Evolutionary conservation across 23 tunicate species (phyloP).

Genomic region (Diplosoma virens): DNA sequence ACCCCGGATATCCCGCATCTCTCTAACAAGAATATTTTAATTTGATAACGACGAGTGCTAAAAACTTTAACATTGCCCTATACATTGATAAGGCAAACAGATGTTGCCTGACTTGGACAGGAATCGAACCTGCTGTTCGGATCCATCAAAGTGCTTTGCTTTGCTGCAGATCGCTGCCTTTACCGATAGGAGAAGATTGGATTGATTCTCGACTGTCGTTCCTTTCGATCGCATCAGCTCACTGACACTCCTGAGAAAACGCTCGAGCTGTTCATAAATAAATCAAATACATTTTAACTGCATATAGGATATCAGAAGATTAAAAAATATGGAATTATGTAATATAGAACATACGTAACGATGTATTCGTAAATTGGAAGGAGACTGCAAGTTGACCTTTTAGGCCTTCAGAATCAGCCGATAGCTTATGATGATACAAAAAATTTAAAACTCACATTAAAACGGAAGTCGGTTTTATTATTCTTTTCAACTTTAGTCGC

Average conservation of each 20-base stretch:
- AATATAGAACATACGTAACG: neutral
- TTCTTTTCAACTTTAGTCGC: neutral
- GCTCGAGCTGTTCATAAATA: neutral
- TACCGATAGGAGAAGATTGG: constrained; percentile 14
- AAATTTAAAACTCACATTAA: constrained; percentile 23
- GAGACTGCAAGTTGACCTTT: no score
- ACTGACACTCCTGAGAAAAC: constrained; percentile 3
- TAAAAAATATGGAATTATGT: neutral
- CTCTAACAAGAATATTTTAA: neutral
- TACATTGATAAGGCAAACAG: no score
- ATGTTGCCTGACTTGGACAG: no score
- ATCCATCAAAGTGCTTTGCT: constrained; percentile 57
- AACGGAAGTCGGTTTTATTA: neutral
- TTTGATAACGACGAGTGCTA: neutral
- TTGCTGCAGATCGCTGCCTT: constrained; percentile 32
- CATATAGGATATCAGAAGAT: neutral
- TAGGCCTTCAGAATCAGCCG: no score
- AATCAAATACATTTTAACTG: neutral
- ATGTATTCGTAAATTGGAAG: no score
- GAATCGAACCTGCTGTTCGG: constrained; percentile 59
- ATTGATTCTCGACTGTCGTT: neutral
- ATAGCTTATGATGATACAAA: no score
- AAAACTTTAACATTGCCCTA: no score
- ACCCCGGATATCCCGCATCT: no score
- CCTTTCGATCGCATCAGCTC: constrained; percentile 17